Evolutionary conservation across 2,888 invertebrate genomes (phyloP), one percentile per base, ranked within the genome.

Genomic region (Agonopterix arenella): DNA sequence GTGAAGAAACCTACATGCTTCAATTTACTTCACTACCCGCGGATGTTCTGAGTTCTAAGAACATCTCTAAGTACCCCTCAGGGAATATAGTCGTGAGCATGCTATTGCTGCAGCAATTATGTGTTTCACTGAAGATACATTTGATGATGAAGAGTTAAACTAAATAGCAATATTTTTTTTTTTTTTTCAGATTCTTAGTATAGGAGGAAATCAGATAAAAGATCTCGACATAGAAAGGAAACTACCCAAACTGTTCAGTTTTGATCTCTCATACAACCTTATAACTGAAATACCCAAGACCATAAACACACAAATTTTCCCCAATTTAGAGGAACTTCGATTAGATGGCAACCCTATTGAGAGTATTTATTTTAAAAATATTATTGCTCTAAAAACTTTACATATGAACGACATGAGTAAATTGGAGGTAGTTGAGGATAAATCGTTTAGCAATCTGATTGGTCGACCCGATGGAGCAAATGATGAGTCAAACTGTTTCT

Each of bases 261-360:
- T 92, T 50, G 91, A 92, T 59, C 46, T 91, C 18, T 90, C 91
- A 0, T 81, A 84, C 59, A 92, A 92, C 58, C 58, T 78, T 8
- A 66, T 91, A 13, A 55, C 67, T 1, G 76, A 73, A 49, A 72
- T 92, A 53, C 91, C 92, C 2, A 73, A 80, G 57, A 70, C 75
- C 18, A 62, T 91, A 28, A 88, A 68, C 56, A 64, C 69, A 0
- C 72, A 80, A 48, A 75, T 80, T 47, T 80, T 90, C 38, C 91
- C 91, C 1, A 74, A 73, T 58, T 72, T 92, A 52, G 80, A 83
- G 47, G 83, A 81, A 44, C 70, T 92, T 5, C 67, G 80, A n/a
- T 66, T 92, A 44, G 90, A 90, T 62, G 86, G 85, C 52, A 92
- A 92, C 73, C 86, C 88, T 2, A 71, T 92, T 10, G 69, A 76